Percentiles rank a stretch among this genome's conserved stretches.
Evolutionary conservation across 2,113 vertebrate genomes (phyloP).

Genomic region (Pelodiscus sinensis): DNA sequence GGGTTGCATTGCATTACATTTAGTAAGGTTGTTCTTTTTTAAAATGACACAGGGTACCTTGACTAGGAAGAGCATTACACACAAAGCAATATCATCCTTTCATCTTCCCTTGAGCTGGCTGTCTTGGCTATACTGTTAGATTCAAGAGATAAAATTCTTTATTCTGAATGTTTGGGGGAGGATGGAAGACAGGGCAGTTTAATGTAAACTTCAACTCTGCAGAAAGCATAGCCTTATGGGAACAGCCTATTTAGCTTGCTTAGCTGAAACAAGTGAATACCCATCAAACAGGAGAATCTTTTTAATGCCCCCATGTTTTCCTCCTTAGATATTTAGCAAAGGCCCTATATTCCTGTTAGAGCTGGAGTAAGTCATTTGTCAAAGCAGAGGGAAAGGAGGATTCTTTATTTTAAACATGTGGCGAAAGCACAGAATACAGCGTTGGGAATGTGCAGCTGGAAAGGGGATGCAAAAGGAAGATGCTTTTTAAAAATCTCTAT

Average conservation of each 20-base stretch:
- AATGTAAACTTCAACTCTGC: conserved; percentile 18
- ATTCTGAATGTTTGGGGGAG: not conserved
- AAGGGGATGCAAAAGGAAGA: not conserved
- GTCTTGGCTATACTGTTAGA: not conserved
- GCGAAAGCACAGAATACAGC: conserved; percentile 6
- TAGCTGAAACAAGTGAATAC: conserved; percentile 26
- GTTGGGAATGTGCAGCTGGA: conserved; percentile 34
- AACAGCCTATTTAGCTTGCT: not conserved
- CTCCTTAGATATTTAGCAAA: not conserved
- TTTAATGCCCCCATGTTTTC: not conserved
- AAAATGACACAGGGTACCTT: not conserved
- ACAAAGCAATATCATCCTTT: conserved; percentile 22
- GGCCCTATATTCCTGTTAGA: not conserved
- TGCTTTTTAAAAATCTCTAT: not conserved
- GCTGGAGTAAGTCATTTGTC: conserved; percentile 2
- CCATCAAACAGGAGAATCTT: conserved; percentile 32
- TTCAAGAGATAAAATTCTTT: conserved; percentile 34
- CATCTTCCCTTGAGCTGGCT: conserved; percentile 38
- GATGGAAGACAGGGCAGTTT: not conserved
- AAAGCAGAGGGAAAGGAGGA: not conserved
- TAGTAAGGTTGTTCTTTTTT: not conserved
- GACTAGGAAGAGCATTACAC: not conserved
- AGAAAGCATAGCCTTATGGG: conserved; percentile 19
- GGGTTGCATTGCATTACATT: not conserved
- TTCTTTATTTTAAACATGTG: conserved; percentile 49